A percentile compares a stretch with the other conserved stretches of the same genome.
These are phyloP conservation scores for Aurelia aurita DNA, from an alignment of 30 jellyfish, hydroid and myxozoan genomes.

Conservation along the genomic window DNA sequence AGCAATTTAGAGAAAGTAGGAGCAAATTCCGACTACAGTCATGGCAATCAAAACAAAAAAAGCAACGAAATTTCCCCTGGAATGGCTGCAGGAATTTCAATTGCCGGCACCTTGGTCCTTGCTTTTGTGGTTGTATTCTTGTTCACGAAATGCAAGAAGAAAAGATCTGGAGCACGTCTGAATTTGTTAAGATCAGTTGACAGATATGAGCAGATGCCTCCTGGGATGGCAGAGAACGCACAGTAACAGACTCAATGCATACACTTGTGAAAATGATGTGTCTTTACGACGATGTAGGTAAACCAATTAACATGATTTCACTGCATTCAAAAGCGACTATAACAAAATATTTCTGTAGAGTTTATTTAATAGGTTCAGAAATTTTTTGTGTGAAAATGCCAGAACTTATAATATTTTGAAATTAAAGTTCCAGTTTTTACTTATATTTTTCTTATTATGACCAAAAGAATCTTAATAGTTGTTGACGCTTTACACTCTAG, in stretches of 20 bases:
- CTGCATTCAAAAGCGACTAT: no score
- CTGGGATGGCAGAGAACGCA: slow-evolving; percentile 39
- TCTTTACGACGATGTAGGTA: no score
- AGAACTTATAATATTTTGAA: no score
- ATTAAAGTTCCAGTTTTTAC: no score
- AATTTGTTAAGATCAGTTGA: slow-evolving; percentile 43
- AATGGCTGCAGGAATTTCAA: slow-evolving; percentile 61
- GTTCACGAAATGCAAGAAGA: slow-evolving; percentile 51
- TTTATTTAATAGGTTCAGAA: no score
- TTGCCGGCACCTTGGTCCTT: slow-evolving; percentile 40
- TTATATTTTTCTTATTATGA: no score
- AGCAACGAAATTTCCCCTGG: slow-evolving; percentile 53
- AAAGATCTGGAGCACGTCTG: slow-evolving; percentile 33
- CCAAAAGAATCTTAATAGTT: no score
- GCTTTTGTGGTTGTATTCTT: slow-evolving; percentile 52
- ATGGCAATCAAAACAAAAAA: neutral
- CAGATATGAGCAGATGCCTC: slow-evolving; percentile 32
- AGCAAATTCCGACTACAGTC: slow-evolving; percentile 7
- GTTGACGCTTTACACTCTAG: no score
- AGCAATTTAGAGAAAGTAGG: slow-evolving; percentile 25
- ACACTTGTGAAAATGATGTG: no score
- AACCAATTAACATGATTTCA: no score
- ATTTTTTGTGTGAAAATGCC: no score
- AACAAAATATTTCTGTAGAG: no score
- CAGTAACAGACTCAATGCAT: neutral